Conservation (phyloP, 2,797 vertebrate species). For the Uromys caudimaculatus region DNA sequence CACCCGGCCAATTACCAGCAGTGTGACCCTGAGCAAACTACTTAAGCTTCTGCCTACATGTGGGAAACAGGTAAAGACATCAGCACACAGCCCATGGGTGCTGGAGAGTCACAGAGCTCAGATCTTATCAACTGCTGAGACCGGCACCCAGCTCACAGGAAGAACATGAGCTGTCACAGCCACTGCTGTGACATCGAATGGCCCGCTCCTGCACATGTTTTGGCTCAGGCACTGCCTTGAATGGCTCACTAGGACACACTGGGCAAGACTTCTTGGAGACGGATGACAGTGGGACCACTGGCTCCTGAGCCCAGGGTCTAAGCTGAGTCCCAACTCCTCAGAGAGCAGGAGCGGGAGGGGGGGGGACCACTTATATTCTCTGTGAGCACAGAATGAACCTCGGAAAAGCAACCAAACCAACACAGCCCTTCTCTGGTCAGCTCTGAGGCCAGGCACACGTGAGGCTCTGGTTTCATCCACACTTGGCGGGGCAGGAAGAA, state of each 20-base stretch:
- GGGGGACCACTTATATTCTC: neutral
- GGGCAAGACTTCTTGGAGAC: neutral
- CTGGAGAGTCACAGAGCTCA: neutral
- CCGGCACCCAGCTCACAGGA: rapidly evolving
- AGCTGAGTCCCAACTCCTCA: neutral
- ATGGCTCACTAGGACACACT: rapidly evolving
- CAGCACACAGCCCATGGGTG: neutral
- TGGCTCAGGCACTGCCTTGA: neutral
- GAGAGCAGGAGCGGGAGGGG: neutral
- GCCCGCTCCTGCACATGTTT: neutral
- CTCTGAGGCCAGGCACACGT: neutral
- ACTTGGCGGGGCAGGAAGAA: neutral
- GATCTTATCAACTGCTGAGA: neutral
- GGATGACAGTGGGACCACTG: neutral
- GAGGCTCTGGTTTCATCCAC: neutral
- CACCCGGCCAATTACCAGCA: neutral
- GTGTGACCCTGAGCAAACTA: neutral
- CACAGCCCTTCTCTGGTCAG: neutral
- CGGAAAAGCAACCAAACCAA: neutral
- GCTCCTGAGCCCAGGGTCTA: neutral
- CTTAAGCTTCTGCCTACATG: neutral
- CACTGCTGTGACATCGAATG: neutral
- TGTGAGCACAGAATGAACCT: neutral
- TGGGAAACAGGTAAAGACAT: neutral
- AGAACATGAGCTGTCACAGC: rapidly evolving